Base-by-base conservation (phyloP, 1,140 invertebrate genomes). In the Geopemphigus sp. region DNA sequence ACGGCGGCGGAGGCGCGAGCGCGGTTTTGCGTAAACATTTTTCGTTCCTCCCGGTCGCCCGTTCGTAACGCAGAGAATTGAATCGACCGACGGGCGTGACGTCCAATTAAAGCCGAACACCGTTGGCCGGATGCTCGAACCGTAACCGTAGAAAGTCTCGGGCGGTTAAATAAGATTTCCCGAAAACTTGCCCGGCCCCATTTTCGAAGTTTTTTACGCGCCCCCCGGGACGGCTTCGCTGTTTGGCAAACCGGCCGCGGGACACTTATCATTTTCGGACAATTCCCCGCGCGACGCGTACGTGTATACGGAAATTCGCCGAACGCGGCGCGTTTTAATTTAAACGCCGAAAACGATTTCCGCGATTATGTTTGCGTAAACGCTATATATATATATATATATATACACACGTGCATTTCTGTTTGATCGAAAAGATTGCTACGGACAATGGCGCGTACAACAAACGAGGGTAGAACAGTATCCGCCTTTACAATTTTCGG, bases 81-180 rank as follows among this genome's bases (percentile, higher is more conserved):
- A 76, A 56, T 76, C 59, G 73, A 76, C 73, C 73, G 59, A 76
- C 73, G 24, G 19, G 53, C 73, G 73, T 76, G 45, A 76, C 53
- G 53, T 76, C 54, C 73, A 76, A 76, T 76, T 76, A 76, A 76
- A 76, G n/a, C 73, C 22, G 15, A 39, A 59, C 26, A 32, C 32
- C 45, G 32, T 39, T 57, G 12, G 53, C 17, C 70, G 26, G n/a
- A 56, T 57, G 24, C 73, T 76, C 39, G 32, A 76, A 76, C 73
- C 54, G 53, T 54, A 73, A 57, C 54, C 24, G 29, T n/a, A 56
- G 22, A 50, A 76, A 32, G 73, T 57, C 73, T 57, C n/a, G 39
- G 73, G 56, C 26, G 53, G 70, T 73, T 73, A 73, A 73, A 73
- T 73, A 73, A 73, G 70, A 73, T 73, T 73, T 73, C 53, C n/a